These are phyloP conservation scores for Mesorhabditis spiculigera DNA, from an alignment of 2,888 invertebrate species.

Conservation along the genomic window DNA sequence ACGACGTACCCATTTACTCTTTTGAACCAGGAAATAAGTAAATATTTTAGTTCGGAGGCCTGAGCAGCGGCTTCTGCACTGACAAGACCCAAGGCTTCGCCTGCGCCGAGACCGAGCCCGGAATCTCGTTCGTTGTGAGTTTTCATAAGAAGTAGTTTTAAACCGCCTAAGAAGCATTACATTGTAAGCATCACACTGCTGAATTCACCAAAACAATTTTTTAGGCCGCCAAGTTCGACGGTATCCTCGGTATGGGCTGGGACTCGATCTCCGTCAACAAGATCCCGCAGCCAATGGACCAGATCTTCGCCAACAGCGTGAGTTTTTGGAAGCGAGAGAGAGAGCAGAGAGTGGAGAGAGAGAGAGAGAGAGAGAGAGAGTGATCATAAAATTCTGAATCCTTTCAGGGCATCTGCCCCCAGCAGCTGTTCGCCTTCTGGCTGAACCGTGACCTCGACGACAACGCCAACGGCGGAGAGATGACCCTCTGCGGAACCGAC, in stretches of 20 bases:
- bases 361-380: neutral
- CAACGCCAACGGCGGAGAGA: constrained; percentile 59
- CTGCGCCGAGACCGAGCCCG: constrained; percentile 90
- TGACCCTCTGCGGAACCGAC: constrained; percentile 83
- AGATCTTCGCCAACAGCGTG: constrained; percentile 58
- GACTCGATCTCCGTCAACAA: constrained; percentile 62
- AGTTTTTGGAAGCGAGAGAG: neutral
- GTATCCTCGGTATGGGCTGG: constrained; percentile 61
- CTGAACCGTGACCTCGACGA: constrained; percentile 60
- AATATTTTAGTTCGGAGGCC: constrained; percentile 23
- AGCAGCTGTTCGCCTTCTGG: constrained; percentile 60
- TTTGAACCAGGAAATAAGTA: neutral
- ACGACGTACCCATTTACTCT: neutral
- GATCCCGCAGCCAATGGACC: constrained; percentile 62
- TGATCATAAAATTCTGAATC: neutral
- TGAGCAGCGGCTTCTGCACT: constrained; percentile 65
- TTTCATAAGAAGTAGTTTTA: constrained; percentile 58
- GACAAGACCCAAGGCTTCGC: constrained; percentile 80
- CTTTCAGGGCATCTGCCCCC: constrained; percentile 36
- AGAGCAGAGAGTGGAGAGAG: no score
- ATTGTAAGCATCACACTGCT: neutral
- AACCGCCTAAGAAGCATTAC: neutral
- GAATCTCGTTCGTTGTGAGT: constrained; percentile 78
- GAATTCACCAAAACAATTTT: neutral
- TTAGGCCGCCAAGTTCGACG: constrained; percentile 84